These are phyloP conservation scores for Tamandua tetradactyla DNA, from an alignment of 2,797 vertebrate genomes.

Conservation along the genomic window DNA sequence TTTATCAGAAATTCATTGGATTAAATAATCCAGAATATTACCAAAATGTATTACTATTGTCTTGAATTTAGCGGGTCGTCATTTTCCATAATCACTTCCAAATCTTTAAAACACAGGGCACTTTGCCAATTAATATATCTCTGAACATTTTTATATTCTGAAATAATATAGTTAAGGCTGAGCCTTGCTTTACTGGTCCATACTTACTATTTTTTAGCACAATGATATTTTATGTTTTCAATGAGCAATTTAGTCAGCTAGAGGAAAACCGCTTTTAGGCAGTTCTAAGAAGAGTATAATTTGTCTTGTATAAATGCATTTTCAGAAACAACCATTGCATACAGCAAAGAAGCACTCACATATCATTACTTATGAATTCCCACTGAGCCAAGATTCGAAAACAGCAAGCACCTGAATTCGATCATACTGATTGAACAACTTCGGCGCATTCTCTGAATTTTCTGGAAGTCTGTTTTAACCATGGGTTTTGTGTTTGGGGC, in stretches of 20 bases:
- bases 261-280: background rate
- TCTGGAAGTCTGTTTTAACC: background rate
- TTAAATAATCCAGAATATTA: constrained; percentile 37
- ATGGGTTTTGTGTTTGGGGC: background rate
- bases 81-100: constrained; percentile 15
- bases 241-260: constrained; percentile 9
- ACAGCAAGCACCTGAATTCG: background rate
- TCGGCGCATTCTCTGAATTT: background rate
- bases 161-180: background rate
- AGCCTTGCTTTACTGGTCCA: background rate
- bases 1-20: background rate
- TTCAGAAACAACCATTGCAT: background rate
- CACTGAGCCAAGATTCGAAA: background rate
- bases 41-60: constrained; percentile 17
- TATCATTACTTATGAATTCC: background rate
- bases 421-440: background rate
- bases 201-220: background rate
- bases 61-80: background rate
- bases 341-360: background rate
- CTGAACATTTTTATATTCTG: background rate
- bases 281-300: background rate
- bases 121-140: background rate
- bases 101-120: background rate
- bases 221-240: background rate
- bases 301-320: background rate